Conservation (phyloP, 1,140 invertebrate genomes). For the Amyelois transitella region DNA sequence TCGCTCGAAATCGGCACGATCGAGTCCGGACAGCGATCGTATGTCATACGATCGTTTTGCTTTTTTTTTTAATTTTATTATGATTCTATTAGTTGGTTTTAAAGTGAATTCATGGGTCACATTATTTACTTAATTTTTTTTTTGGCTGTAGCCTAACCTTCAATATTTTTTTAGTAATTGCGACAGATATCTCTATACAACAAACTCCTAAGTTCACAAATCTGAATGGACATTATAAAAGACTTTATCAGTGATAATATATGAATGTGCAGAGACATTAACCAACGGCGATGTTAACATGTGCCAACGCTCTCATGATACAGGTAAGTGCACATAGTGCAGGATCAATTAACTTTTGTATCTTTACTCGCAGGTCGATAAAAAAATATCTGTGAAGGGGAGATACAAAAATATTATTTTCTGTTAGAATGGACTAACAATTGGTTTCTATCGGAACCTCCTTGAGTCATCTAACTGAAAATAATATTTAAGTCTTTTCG, state of each 20-base stretch:
- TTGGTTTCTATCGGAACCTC: no score
- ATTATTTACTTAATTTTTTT: no score
- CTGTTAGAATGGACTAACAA: no score
- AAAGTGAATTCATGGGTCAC: no score
- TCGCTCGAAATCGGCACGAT: conserved; percentile 2
- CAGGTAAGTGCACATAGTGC: conserved; percentile 35
- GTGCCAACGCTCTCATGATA: conserved; percentile 28
- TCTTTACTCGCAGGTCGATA: no score
- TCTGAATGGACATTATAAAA: not conserved
- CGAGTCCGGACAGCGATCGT: not conserved
- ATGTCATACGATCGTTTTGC: not conserved
- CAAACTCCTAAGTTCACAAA: not conserved
- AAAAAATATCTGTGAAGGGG: no score
- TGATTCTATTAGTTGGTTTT: not conserved
- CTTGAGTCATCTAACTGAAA: no score
- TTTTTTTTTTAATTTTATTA: not conserved
- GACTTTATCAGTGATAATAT: not conserved
- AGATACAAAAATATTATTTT: no score
- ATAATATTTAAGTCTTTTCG: no score
- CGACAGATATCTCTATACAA: not conserved
- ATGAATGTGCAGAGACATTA: conserved; percentile 8
- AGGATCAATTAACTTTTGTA: not conserved
- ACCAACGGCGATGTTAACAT: conserved; percentile 35
- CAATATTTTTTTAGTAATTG: no score
- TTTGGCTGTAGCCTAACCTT: no score